Evolutionary conservation across 2,113 vertebrate species (phyloP), one percentile per base, ranked within the genome.

Genomic region (Erinaceus europaeus): DNA sequence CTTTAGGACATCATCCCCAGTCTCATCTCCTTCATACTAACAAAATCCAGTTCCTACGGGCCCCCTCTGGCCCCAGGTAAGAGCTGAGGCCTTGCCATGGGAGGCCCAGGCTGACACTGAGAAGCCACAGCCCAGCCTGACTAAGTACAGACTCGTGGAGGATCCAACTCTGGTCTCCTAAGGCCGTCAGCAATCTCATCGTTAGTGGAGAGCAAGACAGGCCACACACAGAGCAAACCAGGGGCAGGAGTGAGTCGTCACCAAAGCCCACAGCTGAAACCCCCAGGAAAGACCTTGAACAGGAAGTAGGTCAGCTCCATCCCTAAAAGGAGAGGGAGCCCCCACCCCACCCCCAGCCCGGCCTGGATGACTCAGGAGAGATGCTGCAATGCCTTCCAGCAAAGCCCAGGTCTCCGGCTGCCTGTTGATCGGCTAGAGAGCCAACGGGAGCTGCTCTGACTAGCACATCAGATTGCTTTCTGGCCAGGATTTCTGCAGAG

Each of bases 401-500:
- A 82, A 29, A 21, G 20, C 82, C 36, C 36, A 68, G 89, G 91
- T 50, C 74, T 84, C 40, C 83, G 74, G 72, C 74, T 82, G 71
- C 48, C 25, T 84, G 76, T 89, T 93, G 69, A 55, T 80, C 91
- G 29, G 12, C 50, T 8, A 38, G 68, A 82, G 82, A 89, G 82
- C 84, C 91, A 92, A 42, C 71, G 94, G 84, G 81, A 91, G 90
- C 78, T 85, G 91, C 91, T 91, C 61, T 64, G 84, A 92, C 92
- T 94, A 88, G 86, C 36, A 89, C 75, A 84, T 52, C 59, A 55
- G 78, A 72, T 65, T 85, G 90, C 55, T 93, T 91, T 85, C 89
- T 94, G 88, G 88, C 76, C 83, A 88, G 55, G 46, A 91, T 94
- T 93, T 93, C 91, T 94, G 91, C 90, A 92, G 90, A 89, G 85